Percentiles rank a stretch among this genome's conserved stretches.
Evolutionary conservation across 2,888 invertebrate genomes (phyloP).

Genomic region (Lacanobia oleracea): DNA sequence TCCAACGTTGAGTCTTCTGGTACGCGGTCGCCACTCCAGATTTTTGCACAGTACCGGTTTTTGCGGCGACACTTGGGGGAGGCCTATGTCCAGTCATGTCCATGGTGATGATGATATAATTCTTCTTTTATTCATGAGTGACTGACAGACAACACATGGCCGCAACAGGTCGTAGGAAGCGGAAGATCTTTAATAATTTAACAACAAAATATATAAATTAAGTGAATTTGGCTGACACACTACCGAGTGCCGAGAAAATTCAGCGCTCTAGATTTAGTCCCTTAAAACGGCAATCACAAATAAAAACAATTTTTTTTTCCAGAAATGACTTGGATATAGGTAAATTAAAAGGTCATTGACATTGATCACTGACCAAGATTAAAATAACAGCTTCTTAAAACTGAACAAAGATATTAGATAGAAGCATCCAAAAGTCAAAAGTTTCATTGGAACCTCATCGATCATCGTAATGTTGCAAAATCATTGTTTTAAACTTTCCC

Average conservation of each 20-base stretch:
- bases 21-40: too few species aligned
- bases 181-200: background rate
- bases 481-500: slow-evolving; percentile 75
- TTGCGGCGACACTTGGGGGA: too few species aligned
- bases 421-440: slow-evolving; percentile 44
- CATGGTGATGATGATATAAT: too few species aligned
- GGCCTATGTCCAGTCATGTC: too few species aligned
- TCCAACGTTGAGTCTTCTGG: too few species aligned
- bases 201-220: background rate
- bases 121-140: too few species aligned
- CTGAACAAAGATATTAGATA: slow-evolving; percentile 36
- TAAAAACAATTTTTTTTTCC: background rate
- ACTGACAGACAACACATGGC: too few species aligned
- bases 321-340: background rate
- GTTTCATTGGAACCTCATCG: slow-evolving; percentile 66
- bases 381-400: slow-evolving; percentile 30
- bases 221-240: background rate
- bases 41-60: too few species aligned
- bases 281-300: background rate
- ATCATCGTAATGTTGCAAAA: slow-evolving; percentile 72
- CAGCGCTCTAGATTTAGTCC: background rate
- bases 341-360: background rate
- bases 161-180: too few species aligned
- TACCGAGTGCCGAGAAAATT: background rate
- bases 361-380: slow-evolving; percentile 29